Base-by-base conservation (phyloP, 2,888 invertebrate species). In the Holacanthella duospinosa region DNA sequence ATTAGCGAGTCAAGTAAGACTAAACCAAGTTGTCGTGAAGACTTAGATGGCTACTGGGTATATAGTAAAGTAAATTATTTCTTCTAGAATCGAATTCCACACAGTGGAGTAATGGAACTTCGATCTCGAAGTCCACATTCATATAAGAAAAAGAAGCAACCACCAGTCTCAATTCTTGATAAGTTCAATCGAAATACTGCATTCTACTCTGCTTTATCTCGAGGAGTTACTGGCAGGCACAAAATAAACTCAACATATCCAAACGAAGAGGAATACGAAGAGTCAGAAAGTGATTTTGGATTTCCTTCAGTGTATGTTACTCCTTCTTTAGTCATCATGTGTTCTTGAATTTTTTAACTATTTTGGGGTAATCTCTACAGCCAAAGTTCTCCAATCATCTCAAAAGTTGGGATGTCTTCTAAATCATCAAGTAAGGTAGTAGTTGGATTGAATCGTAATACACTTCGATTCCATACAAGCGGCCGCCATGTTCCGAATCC, bases 51-150 rank as follows among this genome's bases (percentile, higher is more conserved):
- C 48, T 6, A 58, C 58, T 3, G 19, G 6, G 25, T 56, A 16
- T n/a, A n/a, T n/a, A n/a, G n/a, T n/a, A n/a, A n/a, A n/a, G n/a
- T n/a, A n/a, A n/a, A n/a, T n/a, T n/a, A n/a, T 12, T 19, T 19
- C 3, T 24, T 29, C 21, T 58, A 36, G 58, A 36, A 58, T 21
- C 62, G 56, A 19, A 29, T 63, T 28, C 63, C 63, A 55, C 24
- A 21, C 1, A 48, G 59, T 29, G 63, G 59, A 1, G 53, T 63
- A 2, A 58, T 21, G 48, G 26, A 21, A 16, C 43, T 63, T 12
- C 53, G 63, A 3, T 36, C 53, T 3, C 21, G 21, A 4, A 58
- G 58, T 27, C 59, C 63, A 36, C 4, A 48, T 21, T 4, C 43
- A 3, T 2, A 19, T 4, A 6, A 44, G 2, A 6, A 2, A 16